Conservation (phyloP, 2,113 vertebrate genomes). For the Ranitomeya variabilis region DNA sequence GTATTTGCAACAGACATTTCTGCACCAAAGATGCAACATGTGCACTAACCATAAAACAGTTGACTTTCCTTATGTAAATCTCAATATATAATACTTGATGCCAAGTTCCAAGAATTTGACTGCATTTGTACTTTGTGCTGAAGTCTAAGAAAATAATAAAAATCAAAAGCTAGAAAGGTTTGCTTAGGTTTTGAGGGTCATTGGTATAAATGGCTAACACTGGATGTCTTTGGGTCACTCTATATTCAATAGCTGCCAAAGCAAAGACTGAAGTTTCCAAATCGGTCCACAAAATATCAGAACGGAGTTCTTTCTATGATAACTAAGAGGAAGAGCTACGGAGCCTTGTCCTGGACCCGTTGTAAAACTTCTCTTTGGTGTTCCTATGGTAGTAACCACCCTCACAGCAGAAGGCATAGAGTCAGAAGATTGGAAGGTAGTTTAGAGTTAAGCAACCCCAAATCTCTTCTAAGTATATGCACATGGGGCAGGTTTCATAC, state of each 20-base stretch:
- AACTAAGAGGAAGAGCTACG: background rate
- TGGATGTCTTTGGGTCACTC: background rate
- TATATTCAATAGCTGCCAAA: background rate
- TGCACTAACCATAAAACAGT: no score
- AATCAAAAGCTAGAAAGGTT: background rate
- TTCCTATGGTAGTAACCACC: background rate
- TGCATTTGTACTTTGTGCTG: background rate
- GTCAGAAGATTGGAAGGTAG: background rate
- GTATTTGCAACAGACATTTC: no score
- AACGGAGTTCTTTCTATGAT: background rate
- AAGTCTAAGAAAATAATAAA: background rate
- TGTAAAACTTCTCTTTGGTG: slow-evolving; percentile 32
- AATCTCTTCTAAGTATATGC: background rate
- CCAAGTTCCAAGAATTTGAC: background rate
- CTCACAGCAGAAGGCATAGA: background rate
- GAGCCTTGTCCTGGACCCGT: background rate
- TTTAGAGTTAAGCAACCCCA: background rate
- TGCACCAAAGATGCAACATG: no score
- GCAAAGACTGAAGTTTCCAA: background rate
- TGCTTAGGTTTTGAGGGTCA: background rate
- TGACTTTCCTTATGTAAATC: background rate
- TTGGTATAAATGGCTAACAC: slow-evolving; percentile 3
- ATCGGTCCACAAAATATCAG: background rate
- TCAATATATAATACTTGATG: background rate
- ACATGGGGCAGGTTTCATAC: no score